phyloP scores from a whole-genome alignment of 2,888 invertebrate genomes.

The Coenonympha glycerion region DNA sequence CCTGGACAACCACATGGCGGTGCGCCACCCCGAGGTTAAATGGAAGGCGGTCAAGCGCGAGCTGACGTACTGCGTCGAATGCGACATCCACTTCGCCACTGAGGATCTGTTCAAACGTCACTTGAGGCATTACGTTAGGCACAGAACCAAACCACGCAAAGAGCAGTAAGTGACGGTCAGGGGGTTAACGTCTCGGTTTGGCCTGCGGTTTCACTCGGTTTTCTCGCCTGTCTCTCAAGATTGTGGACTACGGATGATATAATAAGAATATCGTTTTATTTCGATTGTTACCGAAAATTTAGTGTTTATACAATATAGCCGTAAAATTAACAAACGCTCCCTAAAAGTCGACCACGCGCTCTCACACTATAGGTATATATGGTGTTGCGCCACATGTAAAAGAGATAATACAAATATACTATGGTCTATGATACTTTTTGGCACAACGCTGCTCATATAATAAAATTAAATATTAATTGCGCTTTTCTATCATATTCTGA shows the following conservation, averaged over 20 bases:
- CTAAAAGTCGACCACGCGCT: too few species aligned
- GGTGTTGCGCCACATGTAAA: too few species aligned
- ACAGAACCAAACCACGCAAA: neutral
- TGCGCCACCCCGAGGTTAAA: conserved; percentile 33
- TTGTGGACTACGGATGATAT: too few species aligned
- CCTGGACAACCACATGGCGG: conserved; percentile 31
- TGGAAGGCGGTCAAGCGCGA: conserved; percentile 32
- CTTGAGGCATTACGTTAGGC: neutral
- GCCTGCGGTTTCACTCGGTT: neutral
- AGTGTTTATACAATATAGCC: too few species aligned
- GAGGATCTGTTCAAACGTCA: conserved; percentile 44
- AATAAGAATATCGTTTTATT: neutral
- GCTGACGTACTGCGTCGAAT: conserved; percentile 54
- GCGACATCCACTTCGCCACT: conserved; percentile 46
- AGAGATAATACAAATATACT: too few species aligned
- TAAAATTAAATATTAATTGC: too few species aligned
- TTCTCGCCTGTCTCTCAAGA: neutral
- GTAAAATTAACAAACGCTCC: too few species aligned
- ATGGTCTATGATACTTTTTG: too few species aligned
- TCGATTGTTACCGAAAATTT: too few species aligned
- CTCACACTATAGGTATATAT: too few species aligned
- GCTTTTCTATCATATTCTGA: too few species aligned
- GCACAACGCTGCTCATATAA: too few species aligned
- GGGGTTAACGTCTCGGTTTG: neutral
- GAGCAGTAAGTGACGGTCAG: neutral